phyloP scores from a whole-genome alignment of 2,888 invertebrate genomes.

The Cacoxenus indagator region DNA sequence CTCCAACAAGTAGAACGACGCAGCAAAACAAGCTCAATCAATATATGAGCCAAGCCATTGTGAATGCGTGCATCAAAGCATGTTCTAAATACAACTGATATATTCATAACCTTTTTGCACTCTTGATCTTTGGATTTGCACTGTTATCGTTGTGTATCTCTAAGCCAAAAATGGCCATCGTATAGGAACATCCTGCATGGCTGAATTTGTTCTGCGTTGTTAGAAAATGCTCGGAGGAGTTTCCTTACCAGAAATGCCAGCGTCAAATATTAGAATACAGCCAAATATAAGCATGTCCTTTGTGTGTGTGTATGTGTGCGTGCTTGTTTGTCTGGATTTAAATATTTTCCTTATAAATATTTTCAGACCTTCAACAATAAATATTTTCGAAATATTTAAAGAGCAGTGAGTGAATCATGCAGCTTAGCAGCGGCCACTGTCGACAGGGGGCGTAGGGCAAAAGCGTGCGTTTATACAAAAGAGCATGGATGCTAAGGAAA shows the following conservation, averaged over 20 bases:
- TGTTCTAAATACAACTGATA: background rate
- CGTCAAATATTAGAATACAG: background rate
- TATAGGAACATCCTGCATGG: background rate
- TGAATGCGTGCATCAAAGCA: background rate
- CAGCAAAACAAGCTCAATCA: background rate
- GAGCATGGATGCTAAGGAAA: too few species aligned
- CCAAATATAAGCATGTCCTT: background rate
- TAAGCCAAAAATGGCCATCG: constrained; percentile 11
- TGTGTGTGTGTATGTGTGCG: constrained; percentile 25
- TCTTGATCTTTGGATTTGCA: constrained; percentile 5
- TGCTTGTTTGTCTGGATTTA: constrained; percentile 32
- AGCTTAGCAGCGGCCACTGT: constrained; percentile 31
- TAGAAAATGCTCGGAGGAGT: constrained; percentile 11
- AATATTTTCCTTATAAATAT: constrained; percentile 54
- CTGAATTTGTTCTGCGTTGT: background rate
- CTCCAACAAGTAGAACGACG: background rate
- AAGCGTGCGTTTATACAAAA: too few species aligned
- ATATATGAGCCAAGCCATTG: background rate
- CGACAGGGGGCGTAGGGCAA: too few species aligned
- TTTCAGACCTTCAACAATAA: constrained; percentile 54
- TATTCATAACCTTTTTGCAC: constrained; percentile 15
- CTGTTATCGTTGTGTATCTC: background rate
- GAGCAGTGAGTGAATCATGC: constrained; percentile 29
- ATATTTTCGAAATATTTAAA: constrained; percentile 55
- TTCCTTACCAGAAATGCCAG: background rate